These are phyloP conservation scores for Apotomis capreana DNA, from an alignment of 2,888 invertebrate species.

Conservation along the genomic window DNA sequence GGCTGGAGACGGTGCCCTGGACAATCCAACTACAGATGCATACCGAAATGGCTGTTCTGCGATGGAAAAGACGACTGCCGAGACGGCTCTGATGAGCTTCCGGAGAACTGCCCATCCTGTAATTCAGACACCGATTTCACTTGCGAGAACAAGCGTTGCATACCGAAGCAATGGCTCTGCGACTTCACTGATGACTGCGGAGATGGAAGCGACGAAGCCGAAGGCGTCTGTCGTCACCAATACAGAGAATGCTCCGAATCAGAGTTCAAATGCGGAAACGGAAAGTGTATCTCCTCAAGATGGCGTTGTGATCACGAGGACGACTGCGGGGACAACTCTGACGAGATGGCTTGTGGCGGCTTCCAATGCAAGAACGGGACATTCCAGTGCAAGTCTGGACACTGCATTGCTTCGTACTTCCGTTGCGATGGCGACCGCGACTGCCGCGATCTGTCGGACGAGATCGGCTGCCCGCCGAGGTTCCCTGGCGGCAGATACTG, in stretches of 20 bases:
- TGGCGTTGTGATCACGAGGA: conserved; percentile 98
- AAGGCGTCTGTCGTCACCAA: conserved; percentile 89
- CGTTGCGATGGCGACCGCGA: conserved; percentile 95
- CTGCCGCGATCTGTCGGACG: conserved; percentile 95
- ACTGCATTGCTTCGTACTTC: conserved; percentile 95
- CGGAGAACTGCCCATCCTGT: conserved; percentile 95
- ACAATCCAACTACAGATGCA: conserved; percentile 96
- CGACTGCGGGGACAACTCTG: conserved; percentile 97
- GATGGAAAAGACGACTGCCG: conserved; percentile 98
- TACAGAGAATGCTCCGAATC: conserved; percentile 97
- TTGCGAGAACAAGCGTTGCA: conserved; percentile 95
- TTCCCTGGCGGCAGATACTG: conserved; percentile 95
- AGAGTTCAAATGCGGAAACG: conserved; percentile 93
- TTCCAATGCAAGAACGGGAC: conserved; percentile 95
- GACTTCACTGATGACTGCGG: conserved; percentile 99
- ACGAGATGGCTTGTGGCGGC: conserved; percentile 92
- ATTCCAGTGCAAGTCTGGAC: conserved; percentile 96
- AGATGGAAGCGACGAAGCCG: conserved; percentile 95
- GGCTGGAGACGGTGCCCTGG: conserved; percentile 98
- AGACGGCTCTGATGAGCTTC: conserved; percentile 96
- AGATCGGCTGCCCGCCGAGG: conserved; percentile 93
- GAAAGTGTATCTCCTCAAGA: conserved; percentile 94
- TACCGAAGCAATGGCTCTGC: conserved; percentile 96
- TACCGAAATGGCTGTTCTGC: conserved; percentile 99
- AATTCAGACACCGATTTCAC: conserved; percentile 94